A percentile compares a stretch with the other conserved stretches of the same genome.
phyloP scores from a whole-genome alignment of 2,888 invertebrate genomes.

The Coenonympha glycerion region DNA sequence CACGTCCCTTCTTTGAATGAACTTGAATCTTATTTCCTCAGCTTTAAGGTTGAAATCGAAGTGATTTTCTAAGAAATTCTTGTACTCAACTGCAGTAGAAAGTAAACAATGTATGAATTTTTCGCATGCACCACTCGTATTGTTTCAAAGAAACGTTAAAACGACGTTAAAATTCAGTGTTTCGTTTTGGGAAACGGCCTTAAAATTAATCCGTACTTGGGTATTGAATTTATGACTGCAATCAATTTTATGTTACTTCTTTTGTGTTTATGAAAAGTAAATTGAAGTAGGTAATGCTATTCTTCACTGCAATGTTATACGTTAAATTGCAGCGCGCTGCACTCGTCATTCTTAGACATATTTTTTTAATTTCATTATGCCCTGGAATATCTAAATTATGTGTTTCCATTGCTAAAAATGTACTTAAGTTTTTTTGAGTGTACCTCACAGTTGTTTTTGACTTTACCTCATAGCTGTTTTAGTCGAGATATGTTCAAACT shows the following conservation, averaged over 20 bases:
- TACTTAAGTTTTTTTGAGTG: too few species aligned
- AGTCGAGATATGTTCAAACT: too few species aligned
- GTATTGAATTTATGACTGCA: not conserved
- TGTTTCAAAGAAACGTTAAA: slow-evolving; percentile 6
- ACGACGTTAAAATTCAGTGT: not conserved
- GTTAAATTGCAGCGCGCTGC: too few species aligned
- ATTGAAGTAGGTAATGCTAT: too few species aligned
- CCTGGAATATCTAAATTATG: too few species aligned
- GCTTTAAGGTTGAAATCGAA: not conserved
- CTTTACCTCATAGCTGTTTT: too few species aligned
- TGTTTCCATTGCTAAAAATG: too few species aligned
- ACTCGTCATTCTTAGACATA: too few species aligned
- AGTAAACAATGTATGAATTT: slow-evolving; percentile 5
- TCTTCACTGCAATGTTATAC: too few species aligned
- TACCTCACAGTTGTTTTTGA: too few species aligned
- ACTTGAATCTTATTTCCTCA: not conserved
- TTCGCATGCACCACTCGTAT: slow-evolving; percentile 3
- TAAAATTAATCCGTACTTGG: slow-evolving; percentile 7
- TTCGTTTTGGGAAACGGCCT: not conserved
- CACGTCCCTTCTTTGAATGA: slow-evolving; percentile 3
- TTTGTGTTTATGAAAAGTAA: too few species aligned
- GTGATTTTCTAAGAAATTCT: not conserved
- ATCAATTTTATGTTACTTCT: not conserved
- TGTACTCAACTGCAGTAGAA: not conserved
- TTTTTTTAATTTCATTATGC: too few species aligned